Conservation (phyloP, 64 coral and sea anemone genomes). For the Orbicella faveolata region DNA sequence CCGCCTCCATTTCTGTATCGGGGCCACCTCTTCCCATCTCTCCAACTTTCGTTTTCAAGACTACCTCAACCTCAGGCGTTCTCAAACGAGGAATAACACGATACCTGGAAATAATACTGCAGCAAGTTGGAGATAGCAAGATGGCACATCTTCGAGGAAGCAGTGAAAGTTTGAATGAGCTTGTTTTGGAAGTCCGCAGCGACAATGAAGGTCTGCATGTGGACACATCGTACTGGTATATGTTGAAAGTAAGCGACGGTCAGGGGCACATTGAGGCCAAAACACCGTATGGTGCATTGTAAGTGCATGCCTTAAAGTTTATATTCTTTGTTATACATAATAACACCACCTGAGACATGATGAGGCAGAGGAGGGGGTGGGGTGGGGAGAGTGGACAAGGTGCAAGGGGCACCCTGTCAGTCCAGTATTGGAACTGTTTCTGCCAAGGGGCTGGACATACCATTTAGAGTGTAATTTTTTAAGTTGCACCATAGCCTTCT, state of each 20-base stretch:
- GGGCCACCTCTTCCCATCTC: conserved; percentile 55
- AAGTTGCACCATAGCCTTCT: too few species aligned
- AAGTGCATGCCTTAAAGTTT: not conserved
- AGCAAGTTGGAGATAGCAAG: not conserved
- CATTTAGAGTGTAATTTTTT: too few species aligned
- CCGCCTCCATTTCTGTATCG: conserved; percentile 17
- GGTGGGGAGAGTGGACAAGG: too few species aligned
- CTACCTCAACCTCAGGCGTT: conserved; percentile 59
- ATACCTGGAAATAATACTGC: conserved; percentile 71
- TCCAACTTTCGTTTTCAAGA: conserved; percentile 59
- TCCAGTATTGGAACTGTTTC: too few species aligned
- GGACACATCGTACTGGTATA: conserved; percentile 63
- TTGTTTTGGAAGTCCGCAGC: conserved; percentile 40
- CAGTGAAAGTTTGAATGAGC: not conserved
- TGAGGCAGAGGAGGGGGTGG: too few species aligned
- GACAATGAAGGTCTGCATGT: conserved; percentile 48
- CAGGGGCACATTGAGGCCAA: conserved; percentile 34
- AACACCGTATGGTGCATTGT: conserved; percentile 81
- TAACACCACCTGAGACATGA: too few species aligned
- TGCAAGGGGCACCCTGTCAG: too few species aligned
- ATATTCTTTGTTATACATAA: not conserved
- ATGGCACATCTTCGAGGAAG: not conserved
- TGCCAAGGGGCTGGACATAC: too few species aligned
- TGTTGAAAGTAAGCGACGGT: conserved; percentile 13
- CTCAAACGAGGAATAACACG: conserved; percentile 77